Base-by-base conservation (phyloP, 2,888 invertebrate species). In the Heterodera filipjevi region DNA sequence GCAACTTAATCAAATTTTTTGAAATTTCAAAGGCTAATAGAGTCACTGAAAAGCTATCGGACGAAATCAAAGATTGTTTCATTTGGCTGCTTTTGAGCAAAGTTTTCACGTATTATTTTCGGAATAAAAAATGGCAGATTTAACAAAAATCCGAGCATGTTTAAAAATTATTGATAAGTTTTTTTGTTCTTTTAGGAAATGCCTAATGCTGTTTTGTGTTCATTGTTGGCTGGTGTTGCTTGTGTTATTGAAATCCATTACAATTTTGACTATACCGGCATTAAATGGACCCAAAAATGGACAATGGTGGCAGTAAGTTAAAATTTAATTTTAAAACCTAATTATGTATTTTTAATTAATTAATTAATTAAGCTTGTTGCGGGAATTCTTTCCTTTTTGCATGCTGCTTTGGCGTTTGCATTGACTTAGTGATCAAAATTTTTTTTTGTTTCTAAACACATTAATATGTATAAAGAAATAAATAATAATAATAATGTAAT, bases 211-310 rank as follows among this genome's bases (percentile, higher is more conserved):
- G 87, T 87, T 0, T 84, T 86, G 46, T 87, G 83, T 68, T 86
- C 86, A 3, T 78, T 87, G 22, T 70, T 86, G 68, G 82, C 84
- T 14, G 87, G 86, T 22, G 82, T 87, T 39, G 82, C 84, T 71
- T 85, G 86, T 16, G 87, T 87, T 1, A 85, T 87, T 30, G 87
- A 87, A 76, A 85, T 87, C 71, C 87, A 87, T 79, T 87, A 86
- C 79, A 84, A 84, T n/a, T 82, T 85, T 71, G 83, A 86, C 71
- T 83, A 82, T 64, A 74, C 81, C 22, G 73, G 79, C 66, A 76
- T 82, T 66, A 71, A 75, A 32, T 87, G 86, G 86, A 85, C 82
- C n/a, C 84, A 87, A 70, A 84, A 84, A 77, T 86, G 86, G 86
- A 79, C 84, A 6, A 81, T 83, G 22, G 83, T 85, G 3, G 83